Base-by-base conservation (phyloP, 2,797 vertebrate species). In the Menidia menidia region DNA sequence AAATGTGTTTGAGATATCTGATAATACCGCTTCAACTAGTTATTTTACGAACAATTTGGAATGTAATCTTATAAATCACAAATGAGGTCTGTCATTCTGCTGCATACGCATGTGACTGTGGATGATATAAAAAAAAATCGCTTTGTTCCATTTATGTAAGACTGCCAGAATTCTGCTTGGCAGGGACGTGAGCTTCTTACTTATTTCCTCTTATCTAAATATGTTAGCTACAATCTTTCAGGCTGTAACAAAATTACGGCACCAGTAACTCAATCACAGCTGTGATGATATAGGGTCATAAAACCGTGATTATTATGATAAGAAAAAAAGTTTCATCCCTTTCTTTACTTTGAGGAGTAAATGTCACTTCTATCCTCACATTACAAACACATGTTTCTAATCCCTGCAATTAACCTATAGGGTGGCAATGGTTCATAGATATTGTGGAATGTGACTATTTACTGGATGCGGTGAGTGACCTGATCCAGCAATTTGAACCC, bases 111-210 rank as follows among this genome's bases (percentile, higher is more conserved):
- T 71, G 78, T 69, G 41, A 16, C 75, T 72, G 48, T 52, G 47
- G 59, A 55, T 74, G 60, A 77, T 75, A 82, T 77, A 76, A 25
- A 25, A 25, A 25, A 80, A 80, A 71, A 68, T 52, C 71, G 68
- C 73, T 82, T 80, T 71, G 50, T 66, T 84, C 48, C 25, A 8
- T 78, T 88, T 83, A 70, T 78, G 68, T 56, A 61, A 83, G 45
- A 65, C 54, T 70, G 59, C 78, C 51, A 71, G 60, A 53, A 75
- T 71, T 80, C 33, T 68, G n/a, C 53, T 80, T 75, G 75, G 68
- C 72, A 76, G 51, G 71, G 42, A 52, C 11, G 53, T 73, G 56
- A 62, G 50, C 52, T 44, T 71, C 53, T 47, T 31, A 67, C 60
- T 15, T 39, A 53, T 47, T 56, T 45, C 15, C 25, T 64, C 60